Base-by-base conservation (phyloP, 2,888 invertebrate genomes). In the Falcaria lacertinaria region DNA sequence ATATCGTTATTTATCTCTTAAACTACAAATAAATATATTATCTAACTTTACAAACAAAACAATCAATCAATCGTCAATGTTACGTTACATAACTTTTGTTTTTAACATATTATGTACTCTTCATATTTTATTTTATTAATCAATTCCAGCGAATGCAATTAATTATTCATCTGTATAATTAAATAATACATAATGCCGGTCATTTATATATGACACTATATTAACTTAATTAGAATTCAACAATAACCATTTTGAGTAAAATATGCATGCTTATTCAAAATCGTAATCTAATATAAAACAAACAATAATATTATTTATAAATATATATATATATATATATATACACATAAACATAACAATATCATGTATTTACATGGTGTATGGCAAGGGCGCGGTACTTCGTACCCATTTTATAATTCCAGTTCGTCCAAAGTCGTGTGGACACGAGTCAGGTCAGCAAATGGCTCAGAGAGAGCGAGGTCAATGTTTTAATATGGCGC, bases 171-270 rank as follows among this genome's bases (percentile, higher is more conserved):
- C 28, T 58, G 54, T 53, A 48, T 56, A 57, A 45, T 60, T 64
- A 64, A 71, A 66, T 69, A 69, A 71, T 64, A 58, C 61, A 66
- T 70, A 69, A 74, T 74, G 56, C 72, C 74, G 63, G 76, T 74
- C 78, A 78, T 64, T 70, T 64, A 74, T 77, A 83, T 83, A 80
- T 83, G 81, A 86, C 80, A 50, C n/a, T n/a, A n/a, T n/a, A n/a
- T n/a, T n/a, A n/a, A n/a, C n/a, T n/a, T n/a, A n/a, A n/a, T n/a
- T n/a, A n/a, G n/a, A n/a, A n/a, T n/a, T n/a, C n/a, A n/a, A n/a
- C n/a, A n/a, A n/a, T n/a, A n/a, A n/a, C n/a, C n/a, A n/a, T n/a
- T n/a, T n/a, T n/a, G n/a, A n/a, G n/a, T n/a, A n/a, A n/a, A n/a
- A n/a, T n/a, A n/a, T n/a, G n/a, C n/a, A n/a, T n/a, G n/a, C n/a